These are phyloP conservation scores for Calyptomena viridis DNA, from an alignment of 2,113 vertebrate genomes.

Conservation along the genomic window DNA sequence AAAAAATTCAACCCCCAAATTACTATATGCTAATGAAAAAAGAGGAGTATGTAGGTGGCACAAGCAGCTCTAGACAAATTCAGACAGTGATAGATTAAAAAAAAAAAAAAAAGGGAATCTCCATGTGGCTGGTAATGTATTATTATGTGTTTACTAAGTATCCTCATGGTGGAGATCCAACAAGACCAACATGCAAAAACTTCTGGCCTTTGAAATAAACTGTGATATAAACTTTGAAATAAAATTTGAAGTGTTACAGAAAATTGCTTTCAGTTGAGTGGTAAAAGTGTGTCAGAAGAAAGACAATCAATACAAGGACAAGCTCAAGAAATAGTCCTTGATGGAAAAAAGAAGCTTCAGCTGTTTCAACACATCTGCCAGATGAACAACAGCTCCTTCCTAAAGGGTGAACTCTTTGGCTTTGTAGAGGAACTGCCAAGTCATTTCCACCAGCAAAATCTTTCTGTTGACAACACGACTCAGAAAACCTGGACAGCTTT, in stretches of 20 bases:
- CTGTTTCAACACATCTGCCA: neutral
- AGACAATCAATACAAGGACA: neutral
- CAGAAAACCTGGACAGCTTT: neutral
- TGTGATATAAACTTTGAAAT: neutral
- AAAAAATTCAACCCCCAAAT: neutral
- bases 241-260: neutral
- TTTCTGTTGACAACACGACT: neutral
- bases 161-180: neutral
- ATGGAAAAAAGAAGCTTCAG: neutral
- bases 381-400: neutral
- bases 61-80: neutral
- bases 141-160: neutral
- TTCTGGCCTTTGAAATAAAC: neutral
- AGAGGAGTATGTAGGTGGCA: neutral
- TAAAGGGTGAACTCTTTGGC: neutral
- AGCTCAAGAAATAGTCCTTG: neutral
- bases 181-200: fast-evolving
- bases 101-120: neutral
- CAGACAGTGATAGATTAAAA: neutral
- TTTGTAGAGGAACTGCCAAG: neutral
- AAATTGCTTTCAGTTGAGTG: neutral
- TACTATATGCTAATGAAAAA: neutral
- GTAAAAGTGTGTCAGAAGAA: neutral
- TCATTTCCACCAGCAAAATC: neutral
- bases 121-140: neutral